A percentile compares a stretch with the other conserved stretches of the same genome.
These are phyloP conservation scores for Grammomys dolichurus DNA, from an alignment of 2,113 vertebrate genomes.

Conservation along the genomic window DNA sequence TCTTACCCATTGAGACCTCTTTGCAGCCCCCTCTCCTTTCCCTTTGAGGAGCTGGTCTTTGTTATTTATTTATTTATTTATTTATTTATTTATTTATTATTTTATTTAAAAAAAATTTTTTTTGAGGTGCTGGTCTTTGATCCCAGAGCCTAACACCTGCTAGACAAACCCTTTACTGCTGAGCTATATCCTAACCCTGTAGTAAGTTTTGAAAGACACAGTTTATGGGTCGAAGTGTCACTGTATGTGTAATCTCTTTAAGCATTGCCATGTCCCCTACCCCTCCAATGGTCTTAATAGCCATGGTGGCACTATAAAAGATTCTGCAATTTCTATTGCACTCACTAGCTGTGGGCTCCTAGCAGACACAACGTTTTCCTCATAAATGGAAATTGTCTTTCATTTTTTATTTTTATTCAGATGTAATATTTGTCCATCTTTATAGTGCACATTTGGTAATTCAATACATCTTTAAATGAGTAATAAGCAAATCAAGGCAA, in stretches of 20 bases:
- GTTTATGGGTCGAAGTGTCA: not conserved
- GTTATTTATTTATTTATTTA: too few relatives aligned
- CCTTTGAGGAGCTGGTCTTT: not conserved
- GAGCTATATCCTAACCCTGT: not conserved
- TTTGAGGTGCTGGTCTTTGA: not conserved
- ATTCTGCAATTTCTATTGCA: not conserved
- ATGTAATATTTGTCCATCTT: not conserved
- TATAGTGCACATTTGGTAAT: not conserved
- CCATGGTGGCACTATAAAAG: not conserved
- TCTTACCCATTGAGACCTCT: not conserved
- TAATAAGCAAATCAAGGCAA: not conserved
- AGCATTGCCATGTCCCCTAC: fast-evolving
- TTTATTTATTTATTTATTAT: too few relatives aligned
- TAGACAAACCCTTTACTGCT: not conserved
- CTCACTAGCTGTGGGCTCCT: not conserved
- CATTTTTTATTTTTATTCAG: constrained; percentile 22
- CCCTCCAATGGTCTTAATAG: not conserved
- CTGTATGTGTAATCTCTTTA: not conserved
- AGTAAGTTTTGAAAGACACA: not conserved
- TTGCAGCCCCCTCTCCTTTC: not conserved
- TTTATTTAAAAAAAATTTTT: too few relatives aligned
- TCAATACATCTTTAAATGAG: not conserved
- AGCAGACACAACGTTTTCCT: not conserved
- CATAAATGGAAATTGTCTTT: not conserved
- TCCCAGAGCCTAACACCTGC: not conserved